A percentile compares a stretch with the other conserved stretches of the same genome.
These are phyloP conservation scores for Cyclura pinguis DNA, from an alignment of 2,797 vertebrate species.

Conservation along the genomic window DNA sequence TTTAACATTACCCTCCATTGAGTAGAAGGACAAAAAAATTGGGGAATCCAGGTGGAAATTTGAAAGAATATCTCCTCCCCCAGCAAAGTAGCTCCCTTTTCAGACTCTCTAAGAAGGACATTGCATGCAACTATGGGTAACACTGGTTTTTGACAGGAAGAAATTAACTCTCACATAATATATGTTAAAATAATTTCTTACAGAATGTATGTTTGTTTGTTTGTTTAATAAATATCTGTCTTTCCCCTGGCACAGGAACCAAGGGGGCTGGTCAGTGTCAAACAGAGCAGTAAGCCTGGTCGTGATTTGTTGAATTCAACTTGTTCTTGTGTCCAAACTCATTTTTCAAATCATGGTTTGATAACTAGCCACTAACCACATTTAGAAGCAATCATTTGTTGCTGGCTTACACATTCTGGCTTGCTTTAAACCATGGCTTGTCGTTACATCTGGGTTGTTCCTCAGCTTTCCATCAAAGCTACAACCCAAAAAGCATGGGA, in stretches of 20 bases:
- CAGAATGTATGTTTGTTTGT: not conserved
- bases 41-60: too few species aligned
- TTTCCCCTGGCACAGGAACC: too few species aligned
- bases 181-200: not conserved
- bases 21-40: not conserved
- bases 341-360: not conserved
- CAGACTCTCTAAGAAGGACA: not conserved
- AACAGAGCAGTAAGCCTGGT: not conserved
- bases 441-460: not conserved
- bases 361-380: not conserved
- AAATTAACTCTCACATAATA: not conserved
- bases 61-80: not conserved
- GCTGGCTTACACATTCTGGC: not conserved
- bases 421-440: not conserved
- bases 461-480: not conserved
- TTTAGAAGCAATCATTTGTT: not conserved
- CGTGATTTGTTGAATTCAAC: not conserved
- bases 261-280: too few species aligned
- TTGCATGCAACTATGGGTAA: not conserved
- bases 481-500: not conserved
- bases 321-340: not conserved
- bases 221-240: too few species aligned
- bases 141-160: not conserved
- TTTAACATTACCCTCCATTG: not conserved
- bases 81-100: not conserved